Percentiles rank a stretch among this genome's conserved stretches.
phyloP scores from a whole-genome alignment of 2,888 invertebrate genomes.

The Chrysina gloriosa region DNA sequence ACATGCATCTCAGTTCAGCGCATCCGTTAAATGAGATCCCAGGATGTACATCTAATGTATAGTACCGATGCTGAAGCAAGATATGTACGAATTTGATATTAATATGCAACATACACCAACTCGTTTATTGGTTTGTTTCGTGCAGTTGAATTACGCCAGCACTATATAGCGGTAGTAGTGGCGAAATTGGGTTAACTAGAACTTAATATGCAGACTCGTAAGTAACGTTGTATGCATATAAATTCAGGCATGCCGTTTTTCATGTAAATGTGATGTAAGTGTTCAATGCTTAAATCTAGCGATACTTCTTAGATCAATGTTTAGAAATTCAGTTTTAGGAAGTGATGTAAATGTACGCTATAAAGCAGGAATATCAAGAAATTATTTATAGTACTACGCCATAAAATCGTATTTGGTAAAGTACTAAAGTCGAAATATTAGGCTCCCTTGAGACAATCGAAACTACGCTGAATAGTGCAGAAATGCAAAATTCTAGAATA shows the following conservation, averaged over 20 bases:
- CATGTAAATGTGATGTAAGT: constrained; percentile 5
- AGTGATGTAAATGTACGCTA: too few relatives aligned
- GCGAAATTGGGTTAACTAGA: constrained; percentile 33
- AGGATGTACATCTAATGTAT: constrained; percentile 17
- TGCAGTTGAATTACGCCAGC: constrained; percentile 14
- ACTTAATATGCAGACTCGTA: constrained; percentile 35
- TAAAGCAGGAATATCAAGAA: too few relatives aligned
- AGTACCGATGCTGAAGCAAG: constrained; percentile 7
- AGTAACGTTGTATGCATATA: constrained; percentile 30
- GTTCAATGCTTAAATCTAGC: neutral
- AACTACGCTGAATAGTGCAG: too few relatives aligned
- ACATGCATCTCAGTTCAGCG: constrained; percentile 42
- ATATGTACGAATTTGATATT: constrained; percentile 35
- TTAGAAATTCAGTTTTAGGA: neutral
- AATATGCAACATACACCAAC: constrained; percentile 29
- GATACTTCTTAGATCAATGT: neutral
- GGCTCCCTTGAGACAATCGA: too few relatives aligned
- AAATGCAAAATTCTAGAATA: too few relatives aligned
- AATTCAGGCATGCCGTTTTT: constrained; percentile 12
- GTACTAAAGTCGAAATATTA: too few relatives aligned
- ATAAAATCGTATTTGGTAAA: too few relatives aligned
- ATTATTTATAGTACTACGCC: too few relatives aligned
- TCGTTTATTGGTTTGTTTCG: constrained; percentile 37
- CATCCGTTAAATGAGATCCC: constrained; percentile 35
- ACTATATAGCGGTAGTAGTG: constrained; percentile 14